Base-by-base conservation (phyloP, 2,888 invertebrate species). In the Mythimna vitellina region DNA sequence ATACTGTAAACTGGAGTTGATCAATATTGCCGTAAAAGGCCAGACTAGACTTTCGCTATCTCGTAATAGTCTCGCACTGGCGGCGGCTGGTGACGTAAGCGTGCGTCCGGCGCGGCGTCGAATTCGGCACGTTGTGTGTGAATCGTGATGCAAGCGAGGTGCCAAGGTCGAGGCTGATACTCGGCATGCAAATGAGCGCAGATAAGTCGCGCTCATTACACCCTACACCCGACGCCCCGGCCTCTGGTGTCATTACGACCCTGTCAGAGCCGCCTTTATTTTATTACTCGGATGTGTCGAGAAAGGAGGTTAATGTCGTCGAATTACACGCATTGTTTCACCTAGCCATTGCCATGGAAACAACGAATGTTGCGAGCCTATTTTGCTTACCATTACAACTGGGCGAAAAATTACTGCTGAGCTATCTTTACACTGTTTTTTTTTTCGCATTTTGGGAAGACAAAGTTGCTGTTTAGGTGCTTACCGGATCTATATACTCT, bases 141-240 rank as follows among this genome's bases (percentile, higher is more conserved):
- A 80, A 86, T 86, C 88, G 86, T 90, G 90, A 87, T 92, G 91
- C 92, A 91, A 93, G 89, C 81, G 81, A 87, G 91, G 93, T 93
- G 94, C 92, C 95, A 95, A 95, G 95, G 96, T 95, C 95, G 95
- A 90, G 91, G 90, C 90, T 92, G 91, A 91, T 91, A 92, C 93
- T 92, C 87, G 88, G 92, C 92, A 95, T 95, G 95, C 92, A 95
- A 96, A 96, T 95, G 93, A 93, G 92, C 90, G 84, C 86, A 94
- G 94, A 95, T 95, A 95, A 94, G 93, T 93, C 92, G 90, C 90
- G 90, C 92, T 95, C 94, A 94, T 95, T 95, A 95, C 93, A 90
- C 89, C 88, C 91, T 86, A 91, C 92, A 92, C 91, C 91, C 92
- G 89, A 87, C 89, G 86, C 86, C 89, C 90, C 87, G 89, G 91